These are phyloP conservation scores for Notodonta dromedarius DNA, from an alignment of 2,888 invertebrate species.

Conservation along the genomic window DNA sequence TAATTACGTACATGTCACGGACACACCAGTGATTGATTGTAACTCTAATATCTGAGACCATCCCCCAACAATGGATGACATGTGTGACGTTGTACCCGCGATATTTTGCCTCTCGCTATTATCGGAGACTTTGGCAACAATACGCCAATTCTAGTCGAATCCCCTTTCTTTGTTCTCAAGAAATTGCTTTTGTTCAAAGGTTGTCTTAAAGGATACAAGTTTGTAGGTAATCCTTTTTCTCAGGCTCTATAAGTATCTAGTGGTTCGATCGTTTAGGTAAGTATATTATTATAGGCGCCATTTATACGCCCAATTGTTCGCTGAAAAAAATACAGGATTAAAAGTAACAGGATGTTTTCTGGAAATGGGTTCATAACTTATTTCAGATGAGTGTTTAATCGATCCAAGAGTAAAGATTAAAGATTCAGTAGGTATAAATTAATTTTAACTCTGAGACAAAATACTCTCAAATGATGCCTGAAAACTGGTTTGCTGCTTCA, in stretches of 20 bases:
- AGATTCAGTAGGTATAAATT: no score
- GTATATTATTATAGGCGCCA: no score
- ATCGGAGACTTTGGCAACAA: constrained; percentile 36
- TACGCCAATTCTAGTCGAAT: constrained; percentile 34
- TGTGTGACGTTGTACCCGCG: constrained; percentile 57
- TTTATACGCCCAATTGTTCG: no score
- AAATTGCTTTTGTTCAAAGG: constrained; percentile 38
- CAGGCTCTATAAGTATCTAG: not conserved
- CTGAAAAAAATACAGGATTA: no score
- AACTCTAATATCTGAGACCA: constrained; percentile 77
- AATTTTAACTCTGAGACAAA: no score
- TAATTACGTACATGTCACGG: constrained; percentile 79
- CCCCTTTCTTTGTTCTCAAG: constrained; percentile 37
- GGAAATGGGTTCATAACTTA: no score
- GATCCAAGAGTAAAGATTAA: no score
- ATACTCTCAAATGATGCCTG: no score
- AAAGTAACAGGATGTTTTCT: no score
- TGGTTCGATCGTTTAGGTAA: not conserved
- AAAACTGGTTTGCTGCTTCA: no score
- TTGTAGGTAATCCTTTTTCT: constrained; percentile 24
- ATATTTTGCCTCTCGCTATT: constrained; percentile 49
- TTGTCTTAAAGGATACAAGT: constrained; percentile 22
- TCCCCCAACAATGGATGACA: constrained; percentile 66
- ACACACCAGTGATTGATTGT: constrained; percentile 80
- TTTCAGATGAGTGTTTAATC: no score